Evolutionary conservation across 1,140 invertebrate species (phyloP).

Genomic region (Aporrectodea caliginosa): DNA sequence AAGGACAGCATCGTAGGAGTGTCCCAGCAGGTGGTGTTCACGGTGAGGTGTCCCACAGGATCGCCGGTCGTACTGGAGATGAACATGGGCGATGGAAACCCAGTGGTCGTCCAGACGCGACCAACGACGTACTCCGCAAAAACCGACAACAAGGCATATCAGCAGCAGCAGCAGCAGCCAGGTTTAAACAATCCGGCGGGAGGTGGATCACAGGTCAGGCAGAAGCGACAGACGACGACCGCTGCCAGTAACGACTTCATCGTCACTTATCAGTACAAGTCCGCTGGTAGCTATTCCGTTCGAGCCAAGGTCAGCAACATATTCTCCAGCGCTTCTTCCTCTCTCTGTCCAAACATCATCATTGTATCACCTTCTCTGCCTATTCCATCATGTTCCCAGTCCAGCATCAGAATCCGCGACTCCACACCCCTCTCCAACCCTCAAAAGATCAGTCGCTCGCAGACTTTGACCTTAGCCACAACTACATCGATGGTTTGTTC

Average conservation of each 20-base stretch:
- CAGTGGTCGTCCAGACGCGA: neutral
- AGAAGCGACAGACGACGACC: neutral
- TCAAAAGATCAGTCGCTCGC: conserved; percentile 37
- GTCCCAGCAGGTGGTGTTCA: conserved; percentile 35
- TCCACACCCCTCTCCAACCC: conserved; percentile 25
- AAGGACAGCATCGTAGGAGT: conserved; percentile 36
- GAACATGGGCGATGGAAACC: conserved; percentile 38
- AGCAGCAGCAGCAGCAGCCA: conserved; percentile 34
- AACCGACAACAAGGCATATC: neutral
- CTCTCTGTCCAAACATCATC: conserved; percentile 43
- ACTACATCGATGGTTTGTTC: conserved; percentile 33
- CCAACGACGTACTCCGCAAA: neutral
- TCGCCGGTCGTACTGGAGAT: conserved; percentile 43
- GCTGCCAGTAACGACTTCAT: conserved; percentile 15
- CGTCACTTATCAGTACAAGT: conserved; percentile 40
- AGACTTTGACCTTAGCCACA: conserved; percentile 37
- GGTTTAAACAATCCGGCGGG: neutral
- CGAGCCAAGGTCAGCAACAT: conserved; percentile 41
- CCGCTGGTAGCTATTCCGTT: conserved; percentile 38
- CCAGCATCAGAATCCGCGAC: conserved; percentile 20
- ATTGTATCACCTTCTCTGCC: conserved; percentile 33
- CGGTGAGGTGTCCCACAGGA: conserved; percentile 41
- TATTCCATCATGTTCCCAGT: conserved; percentile 10
- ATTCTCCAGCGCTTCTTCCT: conserved; percentile 38
- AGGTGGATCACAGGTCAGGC: neutral